These are phyloP conservation scores for Scylla paramamosain DNA, from an alignment of 1,140 invertebrate genomes.

Conservation along the genomic window DNA sequence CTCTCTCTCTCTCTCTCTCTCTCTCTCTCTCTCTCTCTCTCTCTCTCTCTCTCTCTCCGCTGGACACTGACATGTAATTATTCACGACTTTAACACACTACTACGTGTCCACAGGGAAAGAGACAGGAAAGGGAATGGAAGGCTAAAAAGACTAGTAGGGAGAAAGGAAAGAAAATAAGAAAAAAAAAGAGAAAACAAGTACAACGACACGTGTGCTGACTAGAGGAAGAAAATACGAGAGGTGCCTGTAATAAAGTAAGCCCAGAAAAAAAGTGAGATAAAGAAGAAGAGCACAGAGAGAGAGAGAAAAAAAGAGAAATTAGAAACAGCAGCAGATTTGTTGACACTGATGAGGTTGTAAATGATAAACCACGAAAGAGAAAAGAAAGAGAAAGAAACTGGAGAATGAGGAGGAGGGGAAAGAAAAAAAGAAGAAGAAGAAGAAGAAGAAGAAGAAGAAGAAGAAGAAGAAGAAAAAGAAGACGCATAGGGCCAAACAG, in stretches of 20 bases:
- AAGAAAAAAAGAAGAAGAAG: not conserved
- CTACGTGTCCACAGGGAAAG: not conserved
- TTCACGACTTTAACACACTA: not conserved
- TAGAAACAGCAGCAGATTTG: too few species aligned
- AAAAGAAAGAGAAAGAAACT: not conserved
- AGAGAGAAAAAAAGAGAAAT: too few species aligned
- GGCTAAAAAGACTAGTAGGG: not conserved
- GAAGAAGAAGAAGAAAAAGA: too few species aligned
- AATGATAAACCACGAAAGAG: not conserved
- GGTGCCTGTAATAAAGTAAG: too few species aligned
- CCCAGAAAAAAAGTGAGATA: too few species aligned
- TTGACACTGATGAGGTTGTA: too few species aligned
- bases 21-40: not conserved
- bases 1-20: not conserved
- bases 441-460: not conserved
- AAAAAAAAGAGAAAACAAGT: too few species aligned
- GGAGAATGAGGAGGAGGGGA: not conserved
- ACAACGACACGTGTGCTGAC: too few species aligned
- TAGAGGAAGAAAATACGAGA: not conserved
- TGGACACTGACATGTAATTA: constrained; percentile 13
- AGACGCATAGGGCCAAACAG: too few species aligned
- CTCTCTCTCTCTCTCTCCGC: not conserved
- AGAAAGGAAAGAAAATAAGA: not conserved
- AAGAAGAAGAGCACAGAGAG: too few species aligned
- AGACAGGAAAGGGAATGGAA: not conserved